Percentiles rank a stretch among this genome's conserved stretches.
phyloP scores from a whole-genome alignment of 2,888 invertebrate species.

The Leucozona laternaria region DNA sequence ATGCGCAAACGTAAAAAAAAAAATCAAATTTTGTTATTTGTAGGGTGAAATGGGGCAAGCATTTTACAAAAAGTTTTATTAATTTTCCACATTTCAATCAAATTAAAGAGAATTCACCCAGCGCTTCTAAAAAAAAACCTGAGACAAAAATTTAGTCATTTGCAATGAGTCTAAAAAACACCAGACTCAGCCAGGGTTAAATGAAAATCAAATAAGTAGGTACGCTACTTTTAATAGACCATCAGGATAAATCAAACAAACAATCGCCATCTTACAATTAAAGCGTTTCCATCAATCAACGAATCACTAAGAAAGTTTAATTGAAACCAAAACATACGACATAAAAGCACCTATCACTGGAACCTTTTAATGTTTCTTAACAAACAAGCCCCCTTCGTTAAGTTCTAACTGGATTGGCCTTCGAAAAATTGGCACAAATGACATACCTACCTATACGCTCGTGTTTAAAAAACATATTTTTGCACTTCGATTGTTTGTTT shows the following conservation, averaged over 20 bases:
- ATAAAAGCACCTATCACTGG: constrained; percentile 15
- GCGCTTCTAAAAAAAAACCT: no score
- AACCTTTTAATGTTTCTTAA: constrained; percentile 4
- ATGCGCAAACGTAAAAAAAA: no score
- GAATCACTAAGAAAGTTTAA: not conserved
- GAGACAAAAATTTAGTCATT: no score
- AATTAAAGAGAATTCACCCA: no score
- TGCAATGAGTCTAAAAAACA: no score
- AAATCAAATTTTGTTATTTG: no score
- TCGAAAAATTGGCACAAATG: constrained; percentile 36
- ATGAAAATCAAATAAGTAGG: not conserved
- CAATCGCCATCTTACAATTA: not conserved
- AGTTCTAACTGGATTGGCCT: constrained; percentile 39
- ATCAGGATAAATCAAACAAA: not conserved
- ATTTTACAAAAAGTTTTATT: no score
- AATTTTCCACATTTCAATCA: no score
- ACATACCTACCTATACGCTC: not conserved
- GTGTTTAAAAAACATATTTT: constrained; percentile 24
- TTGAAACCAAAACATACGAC: constrained; percentile 16
- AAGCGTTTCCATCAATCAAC: not conserved
- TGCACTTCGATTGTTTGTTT: constrained; percentile 44
- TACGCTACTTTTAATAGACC: not conserved
- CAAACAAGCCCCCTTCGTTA: constrained; percentile 53
- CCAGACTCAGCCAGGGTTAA: no score
- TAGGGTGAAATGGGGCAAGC: no score